Evolutionary conservation across 2,113 vertebrate species (phyloP).

Genomic region (Sinocyclocheilus anophthalmus): DNA sequence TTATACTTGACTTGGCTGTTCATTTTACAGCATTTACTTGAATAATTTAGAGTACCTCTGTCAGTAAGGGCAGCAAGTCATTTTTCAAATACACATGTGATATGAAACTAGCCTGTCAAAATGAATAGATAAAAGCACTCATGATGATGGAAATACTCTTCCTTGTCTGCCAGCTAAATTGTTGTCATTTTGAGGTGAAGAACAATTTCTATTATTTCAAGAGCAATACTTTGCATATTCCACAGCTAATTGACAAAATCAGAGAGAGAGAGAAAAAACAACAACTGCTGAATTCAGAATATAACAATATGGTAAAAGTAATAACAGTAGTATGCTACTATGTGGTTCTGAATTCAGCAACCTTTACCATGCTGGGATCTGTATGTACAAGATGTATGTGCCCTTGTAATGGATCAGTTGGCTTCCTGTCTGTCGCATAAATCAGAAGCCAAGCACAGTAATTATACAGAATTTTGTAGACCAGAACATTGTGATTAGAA

Average conservation of each 20-base stretch:
- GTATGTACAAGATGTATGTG: background rate
- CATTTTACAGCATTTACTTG: background rate
- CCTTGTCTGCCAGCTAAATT: constrained; percentile 2
- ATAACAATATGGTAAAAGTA: no score
- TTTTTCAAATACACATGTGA: background rate
- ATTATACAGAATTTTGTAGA: constrained; percentile 39
- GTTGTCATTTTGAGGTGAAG: background rate
- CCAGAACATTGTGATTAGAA: constrained; percentile 17
- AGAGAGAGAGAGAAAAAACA: no score
- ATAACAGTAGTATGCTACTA: no score
- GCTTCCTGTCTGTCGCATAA: background rate
- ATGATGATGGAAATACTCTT: constrained; percentile 6
- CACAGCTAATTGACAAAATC: background rate
- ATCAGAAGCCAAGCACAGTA: constrained; percentile 30
- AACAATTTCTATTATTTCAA: background rate
- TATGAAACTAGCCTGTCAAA: constrained; percentile 17
- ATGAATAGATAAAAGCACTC: constrained; percentile 16
- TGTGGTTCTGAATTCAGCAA: background rate
- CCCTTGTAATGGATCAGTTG: background rate
- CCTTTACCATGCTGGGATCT: background rate
- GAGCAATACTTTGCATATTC: background rate
- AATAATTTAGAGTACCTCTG: background rate
- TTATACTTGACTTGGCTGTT: background rate
- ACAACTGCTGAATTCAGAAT: no score
- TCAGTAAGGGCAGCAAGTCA: background rate